These are phyloP conservation scores for Tyrophagus putrescentiae DNA, from an alignment of 1,140 invertebrate species.

Conservation along the genomic window DNA sequence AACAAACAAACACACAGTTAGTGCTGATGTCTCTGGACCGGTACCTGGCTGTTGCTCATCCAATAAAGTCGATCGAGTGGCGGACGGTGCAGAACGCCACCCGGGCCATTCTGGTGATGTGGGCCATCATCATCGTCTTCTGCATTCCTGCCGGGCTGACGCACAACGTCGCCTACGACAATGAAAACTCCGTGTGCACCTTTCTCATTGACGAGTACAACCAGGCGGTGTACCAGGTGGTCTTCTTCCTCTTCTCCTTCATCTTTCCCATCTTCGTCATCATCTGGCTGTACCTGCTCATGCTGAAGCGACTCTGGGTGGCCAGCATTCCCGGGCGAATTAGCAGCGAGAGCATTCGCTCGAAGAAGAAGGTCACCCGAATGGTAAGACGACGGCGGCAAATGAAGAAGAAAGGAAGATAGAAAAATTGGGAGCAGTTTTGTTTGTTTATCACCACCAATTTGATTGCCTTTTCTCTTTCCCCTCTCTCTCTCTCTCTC, in stretches of 20 bases:
- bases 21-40: conserved; percentile 89
- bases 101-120: conserved; percentile 57
- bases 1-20: too few species aligned
- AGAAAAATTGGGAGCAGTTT: too few species aligned
- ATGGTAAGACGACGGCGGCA: too few species aligned
- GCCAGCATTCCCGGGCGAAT: conserved; percentile 52
- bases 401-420: too few species aligned
- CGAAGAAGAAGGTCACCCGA: conserved; percentile 74
- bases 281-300: conserved; percentile 71
- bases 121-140: conserved; percentile 56
- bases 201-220: conserved; percentile 27
- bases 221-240: conserved; percentile 32
- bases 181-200: neutral
- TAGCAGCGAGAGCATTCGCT: conserved; percentile 53
- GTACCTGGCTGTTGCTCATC: conserved; percentile 85
- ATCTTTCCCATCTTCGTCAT: conserved; percentile 69
- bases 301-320: conserved; percentile 74
- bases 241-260: conserved; percentile 68
- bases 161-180: conserved; percentile 14
- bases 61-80: conserved; percentile 70
- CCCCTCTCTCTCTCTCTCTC: too few species aligned
- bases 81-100: conserved; percentile 71
- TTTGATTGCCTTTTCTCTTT: too few species aligned
- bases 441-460: too few species aligned
- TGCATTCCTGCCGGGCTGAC: conserved; percentile 23